These are phyloP conservation scores for Drosophila sechellia DNA, from an alignment of 1,140 invertebrate genomes.

Conservation along the genomic window DNA sequence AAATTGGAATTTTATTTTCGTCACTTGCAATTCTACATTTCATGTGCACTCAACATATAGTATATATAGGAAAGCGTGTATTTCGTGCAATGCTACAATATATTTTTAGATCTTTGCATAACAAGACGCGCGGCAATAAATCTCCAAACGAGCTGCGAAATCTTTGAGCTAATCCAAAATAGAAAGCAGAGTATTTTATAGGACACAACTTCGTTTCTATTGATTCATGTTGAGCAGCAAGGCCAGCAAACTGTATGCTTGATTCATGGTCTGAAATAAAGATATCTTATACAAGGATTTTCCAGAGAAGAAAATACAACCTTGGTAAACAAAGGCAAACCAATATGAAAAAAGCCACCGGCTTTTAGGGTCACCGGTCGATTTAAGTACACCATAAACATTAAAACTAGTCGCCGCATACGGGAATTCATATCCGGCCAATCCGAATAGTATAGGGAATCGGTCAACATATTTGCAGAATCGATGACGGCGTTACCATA, in stretches of 20 bases:
- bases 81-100: conserved; percentile 37
- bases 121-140: conserved; percentile 47
- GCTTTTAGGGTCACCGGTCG: conserved; percentile 42
- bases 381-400: conserved; percentile 65
- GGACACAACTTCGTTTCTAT: conserved; percentile 11
- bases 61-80: conserved; percentile 29
- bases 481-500: conserved; percentile 65
- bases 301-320: conserved; percentile 9
- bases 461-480: conserved; percentile 35
- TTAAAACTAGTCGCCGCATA: conserved; percentile 48
- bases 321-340: conserved; percentile 68
- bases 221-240: conserved; percentile 64
- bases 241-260: conserved; percentile 67
- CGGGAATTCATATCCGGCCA: conserved; percentile 50
- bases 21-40: conserved; percentile 50
- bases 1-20: conserved; percentile 49
- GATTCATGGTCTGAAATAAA: conserved; percentile 63
- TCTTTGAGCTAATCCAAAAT: conserved; percentile 38
- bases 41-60: conserved; percentile 36
- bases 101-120: conserved; percentile 60
- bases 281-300: background rate
- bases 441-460: conserved; percentile 40
- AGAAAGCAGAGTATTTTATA: conserved; percentile 7
- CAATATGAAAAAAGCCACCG: conserved; percentile 60
- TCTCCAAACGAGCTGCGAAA: conserved; percentile 53